A percentile compares a stretch with the other conserved stretches of the same genome.
Conservation (phyloP, 1,140 invertebrate genomes). For the Heliconius eleuchia region DNA sequence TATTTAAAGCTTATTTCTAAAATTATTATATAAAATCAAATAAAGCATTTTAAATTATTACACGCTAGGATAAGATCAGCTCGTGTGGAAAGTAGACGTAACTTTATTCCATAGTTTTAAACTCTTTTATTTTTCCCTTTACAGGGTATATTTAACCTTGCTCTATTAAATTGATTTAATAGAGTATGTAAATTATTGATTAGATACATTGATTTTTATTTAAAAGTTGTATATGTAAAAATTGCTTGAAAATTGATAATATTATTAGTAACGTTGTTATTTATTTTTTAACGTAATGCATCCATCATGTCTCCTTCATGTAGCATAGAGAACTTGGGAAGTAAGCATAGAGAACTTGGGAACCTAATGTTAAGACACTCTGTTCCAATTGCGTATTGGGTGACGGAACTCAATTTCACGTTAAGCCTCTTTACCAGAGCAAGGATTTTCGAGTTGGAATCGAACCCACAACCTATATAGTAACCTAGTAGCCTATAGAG, state of each 20-base stretch:
- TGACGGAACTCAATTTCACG: too few species aligned
- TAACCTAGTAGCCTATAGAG: too few species aligned
- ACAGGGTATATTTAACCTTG: background rate
- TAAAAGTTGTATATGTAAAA: too few species aligned
- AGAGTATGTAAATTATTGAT: background rate
- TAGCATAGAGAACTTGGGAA: background rate
- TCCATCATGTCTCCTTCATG: too few species aligned
- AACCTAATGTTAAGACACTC: background rate
- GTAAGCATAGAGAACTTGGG: background rate
- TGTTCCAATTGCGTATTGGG: too few species aligned
- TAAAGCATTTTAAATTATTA: background rate
- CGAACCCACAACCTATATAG: too few species aligned
- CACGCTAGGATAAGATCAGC: background rate
- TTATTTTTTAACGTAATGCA: too few species aligned
- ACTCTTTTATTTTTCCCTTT: background rate
- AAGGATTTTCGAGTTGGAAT: too few species aligned
- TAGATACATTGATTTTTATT: background rate
- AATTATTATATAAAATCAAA: background rate
- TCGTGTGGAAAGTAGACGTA: constrained; percentile 4
- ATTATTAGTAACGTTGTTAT: background rate
- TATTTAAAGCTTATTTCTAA: too few species aligned
- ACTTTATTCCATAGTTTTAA: background rate
- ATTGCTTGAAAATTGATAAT: too few species aligned
- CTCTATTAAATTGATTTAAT: background rate
- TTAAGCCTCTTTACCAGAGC: too few species aligned